Percentiles rank a stretch among this genome's conserved stretches.
Conservation (phyloP, 1,140 invertebrate species). For the Polypedilum vanderplanki region DNA sequence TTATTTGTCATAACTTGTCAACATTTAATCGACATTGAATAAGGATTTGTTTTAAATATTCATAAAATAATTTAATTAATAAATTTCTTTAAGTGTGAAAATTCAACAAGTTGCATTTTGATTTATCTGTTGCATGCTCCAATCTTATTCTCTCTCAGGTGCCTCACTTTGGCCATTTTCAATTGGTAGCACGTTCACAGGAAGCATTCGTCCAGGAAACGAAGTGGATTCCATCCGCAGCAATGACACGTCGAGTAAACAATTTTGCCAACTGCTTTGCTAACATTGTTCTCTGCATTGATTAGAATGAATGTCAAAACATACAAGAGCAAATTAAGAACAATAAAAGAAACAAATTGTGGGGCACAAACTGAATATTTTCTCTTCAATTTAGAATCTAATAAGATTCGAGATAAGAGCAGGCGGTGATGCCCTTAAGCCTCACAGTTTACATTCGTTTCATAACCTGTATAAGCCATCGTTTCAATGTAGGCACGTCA, state of each 20-base stretch:
- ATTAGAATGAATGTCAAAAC: too few species aligned
- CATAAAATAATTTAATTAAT: too few species aligned
- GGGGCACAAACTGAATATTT: too few species aligned
- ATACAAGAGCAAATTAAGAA: too few species aligned
- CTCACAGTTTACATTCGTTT: neutral
- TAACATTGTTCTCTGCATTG: constrained; percentile 55
- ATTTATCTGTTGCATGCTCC: neutral
- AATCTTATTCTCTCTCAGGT: neutral
- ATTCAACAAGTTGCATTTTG: constrained; percentile 24
- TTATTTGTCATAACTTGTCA: neutral
- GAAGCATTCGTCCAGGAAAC: neutral
- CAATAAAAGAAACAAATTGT: too few species aligned
- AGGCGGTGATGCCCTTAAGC: too few species aligned
- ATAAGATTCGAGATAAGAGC: too few species aligned
- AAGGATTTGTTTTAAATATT: neutral
- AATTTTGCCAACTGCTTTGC: constrained; percentile 75
- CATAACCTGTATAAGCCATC: constrained; percentile 82
- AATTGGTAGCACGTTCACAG: neutral
- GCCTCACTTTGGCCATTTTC: neutral
- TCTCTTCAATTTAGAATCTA: too few species aligned
- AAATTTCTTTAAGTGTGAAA: neutral
- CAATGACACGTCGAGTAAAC: constrained; percentile 85
- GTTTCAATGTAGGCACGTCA: constrained; percentile 84
- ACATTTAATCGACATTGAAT: neutral
- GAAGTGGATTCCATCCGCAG: constrained; percentile 51